phyloP scores from a whole-genome alignment of 2,113 vertebrate species.

The Nycticryphes semicollaris region DNA sequence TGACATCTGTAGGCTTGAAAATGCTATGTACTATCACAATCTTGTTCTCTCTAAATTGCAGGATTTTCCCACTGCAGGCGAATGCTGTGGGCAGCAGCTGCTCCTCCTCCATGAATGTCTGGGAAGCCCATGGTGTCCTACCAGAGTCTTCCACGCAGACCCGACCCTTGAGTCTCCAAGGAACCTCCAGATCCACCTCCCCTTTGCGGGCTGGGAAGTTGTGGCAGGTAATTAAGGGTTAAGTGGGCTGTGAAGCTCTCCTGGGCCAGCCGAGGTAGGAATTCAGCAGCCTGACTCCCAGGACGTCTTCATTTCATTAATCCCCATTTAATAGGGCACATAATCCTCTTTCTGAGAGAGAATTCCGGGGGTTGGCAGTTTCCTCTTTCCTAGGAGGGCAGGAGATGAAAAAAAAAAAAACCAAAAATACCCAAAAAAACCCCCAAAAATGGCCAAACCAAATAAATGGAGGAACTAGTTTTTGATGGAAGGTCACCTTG shows the following conservation, averaged over 20 bases:
- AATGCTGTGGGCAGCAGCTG: not conserved
- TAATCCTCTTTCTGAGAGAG: not conserved
- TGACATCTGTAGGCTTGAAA: not conserved
- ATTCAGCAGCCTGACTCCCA: not conserved
- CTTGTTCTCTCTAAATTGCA: not conserved
- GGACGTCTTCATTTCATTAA: not conserved
- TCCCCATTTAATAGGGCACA: slow-evolving; percentile 7
- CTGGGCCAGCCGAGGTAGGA: not conserved
- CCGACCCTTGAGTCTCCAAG: accelerated
- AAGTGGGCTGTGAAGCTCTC: not conserved
- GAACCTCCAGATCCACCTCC: not conserved
- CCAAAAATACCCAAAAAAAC: too few species aligned
- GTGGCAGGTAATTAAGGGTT: not conserved
- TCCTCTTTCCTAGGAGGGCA: not conserved
- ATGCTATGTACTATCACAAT: accelerated
- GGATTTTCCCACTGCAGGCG: accelerated
- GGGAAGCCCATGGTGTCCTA: not conserved
- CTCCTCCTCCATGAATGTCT: not conserved
- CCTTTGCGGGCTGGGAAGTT: accelerated
- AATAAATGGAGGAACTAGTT: accelerated
- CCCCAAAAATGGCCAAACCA: too few species aligned
- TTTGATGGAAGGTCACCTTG: not conserved
- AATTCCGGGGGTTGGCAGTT: not conserved
- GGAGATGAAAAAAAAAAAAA: not conserved
- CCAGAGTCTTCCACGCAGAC: not conserved